Evolutionary conservation across 1,140 invertebrate genomes (phyloP), one percentile per base, ranked within the genome.

Genomic region (Camponotus floridanus): DNA sequence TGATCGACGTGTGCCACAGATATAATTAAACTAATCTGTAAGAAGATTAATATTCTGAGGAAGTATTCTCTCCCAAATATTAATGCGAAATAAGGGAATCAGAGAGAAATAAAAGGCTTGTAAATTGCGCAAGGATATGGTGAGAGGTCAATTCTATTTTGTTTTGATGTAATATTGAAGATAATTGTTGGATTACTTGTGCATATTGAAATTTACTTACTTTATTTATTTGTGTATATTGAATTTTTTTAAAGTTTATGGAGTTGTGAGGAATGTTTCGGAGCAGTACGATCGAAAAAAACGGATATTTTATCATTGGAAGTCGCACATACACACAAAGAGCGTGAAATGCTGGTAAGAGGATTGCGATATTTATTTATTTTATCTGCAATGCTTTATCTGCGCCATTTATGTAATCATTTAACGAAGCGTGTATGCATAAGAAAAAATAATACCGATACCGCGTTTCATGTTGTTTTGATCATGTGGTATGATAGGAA

Each of bases 281-380:
- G 9, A 61, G 15, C 42, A 45, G 45, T 42, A 13, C n/a, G 1
- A 26, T 62, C 8, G 45, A 57, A 8, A 6, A 1, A 5, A 15
- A 6, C 13, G 51, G 7, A 61, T 9, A 57, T 80, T 55, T 81
- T 61, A 11, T 51, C 39, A 5, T 15, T 18, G 64, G 26, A 71
- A 76, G 36, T 15, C 11, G 13, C 21, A 36, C 26, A 26, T 26
- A 26, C 26, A 26, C 26, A 26, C 26, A 26, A 26, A 26, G 26
- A 7, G 11, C 3, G 48, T 45, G 55, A 73, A 45, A 73, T 73
- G 55, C 48, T 73, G 79, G 55, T 73, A 45, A 81, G 67, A 81
- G 67, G 71, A 71, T 31, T 31, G 13, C 11, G 13, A 70, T 31
- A 3, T 70, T 57, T 9, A 33, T 26, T 55, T 31, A 7, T 31